Base-by-base conservation (phyloP, 1,140 invertebrate genomes). In the Cecropterus lyciades region DNA sequence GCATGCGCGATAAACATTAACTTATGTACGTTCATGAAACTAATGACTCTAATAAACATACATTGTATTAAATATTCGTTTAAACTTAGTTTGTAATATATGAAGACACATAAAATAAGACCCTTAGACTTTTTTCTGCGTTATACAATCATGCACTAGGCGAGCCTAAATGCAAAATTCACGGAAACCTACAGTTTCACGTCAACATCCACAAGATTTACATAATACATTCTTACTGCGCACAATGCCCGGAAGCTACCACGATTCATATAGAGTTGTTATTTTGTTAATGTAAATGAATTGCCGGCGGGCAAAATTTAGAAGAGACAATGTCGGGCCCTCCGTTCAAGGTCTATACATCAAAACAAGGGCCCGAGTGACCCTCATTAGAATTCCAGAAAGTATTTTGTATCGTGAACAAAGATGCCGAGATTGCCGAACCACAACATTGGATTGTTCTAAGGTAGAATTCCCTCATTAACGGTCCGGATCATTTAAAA, bases 401-500 rank as follows among this genome's bases (percentile, higher is more conserved):
- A 62, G 52, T 59, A 70, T 75, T 71, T 59, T 72, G 53, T 68
- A 69, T 70, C 48, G 62, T 37, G 64, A 77, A 79, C 70, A 79
- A 81, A 81, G 69, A 67, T 51, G 68, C 56, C 71, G 75, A 33
- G 65, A 30, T 33, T 52, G 60, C 48, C 30, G 9, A 33, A 8
- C 60, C 63, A 37, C 60, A 24, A 24, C 20, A 66, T 73, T 55
- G 60, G 55, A 72, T 75, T 72, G 74, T 73, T 69, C 73, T 65
- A 76, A 73, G 73, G 68, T 66, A 65, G 67, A 72, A n/a, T n/a
- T 73, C 69, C 67, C 67, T 75, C 67, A 71, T 78, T 77, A 73
- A 72, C 59, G 17, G 72, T 70, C 69, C 67, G 59, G 62, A 17
- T 64, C 37, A n/a, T 43, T 30, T 49, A 27, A 75, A 81, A 79